These are phyloP conservation scores for Colossoma macropomum DNA, from an alignment of 2,113 vertebrate species.

Conservation along the genomic window DNA sequence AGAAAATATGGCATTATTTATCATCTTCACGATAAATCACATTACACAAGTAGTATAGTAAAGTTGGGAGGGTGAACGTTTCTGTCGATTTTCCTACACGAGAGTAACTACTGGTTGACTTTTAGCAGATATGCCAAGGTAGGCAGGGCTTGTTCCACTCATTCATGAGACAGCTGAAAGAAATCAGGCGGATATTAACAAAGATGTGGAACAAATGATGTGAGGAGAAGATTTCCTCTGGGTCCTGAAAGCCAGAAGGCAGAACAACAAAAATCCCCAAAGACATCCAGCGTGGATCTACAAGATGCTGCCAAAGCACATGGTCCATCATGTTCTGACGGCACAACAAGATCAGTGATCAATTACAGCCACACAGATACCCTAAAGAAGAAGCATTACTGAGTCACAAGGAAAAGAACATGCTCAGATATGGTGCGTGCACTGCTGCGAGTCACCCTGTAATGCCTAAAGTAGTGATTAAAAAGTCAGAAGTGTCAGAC, in stretches of 20 bases:
- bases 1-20: no score
- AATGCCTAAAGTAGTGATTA: no score
- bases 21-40: no score
- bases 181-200: conserved; percentile 1
- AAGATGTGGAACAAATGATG: neutral
- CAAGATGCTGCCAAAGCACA: neutral
- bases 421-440: no score
- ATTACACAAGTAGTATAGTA: neutral
- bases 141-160: neutral
- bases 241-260: neutral
- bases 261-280: neutral
- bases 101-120: no score
- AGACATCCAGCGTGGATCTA: neutral
- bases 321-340: neutral
- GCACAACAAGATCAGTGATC: neutral
- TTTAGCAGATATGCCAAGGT: neutral
- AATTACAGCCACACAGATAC: no score
- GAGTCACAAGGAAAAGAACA: no score
- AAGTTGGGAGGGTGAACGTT: no score
- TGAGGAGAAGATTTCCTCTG: neutral
- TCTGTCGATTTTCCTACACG: no score
- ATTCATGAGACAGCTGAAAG: neutral
- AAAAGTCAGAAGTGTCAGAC: no score
- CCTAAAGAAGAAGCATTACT: no score
- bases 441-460: no score